Percentiles rank a stretch among this genome's conserved stretches.
Conservation (phyloP, 2,888 invertebrate species). For the Apeira syringaria region DNA sequence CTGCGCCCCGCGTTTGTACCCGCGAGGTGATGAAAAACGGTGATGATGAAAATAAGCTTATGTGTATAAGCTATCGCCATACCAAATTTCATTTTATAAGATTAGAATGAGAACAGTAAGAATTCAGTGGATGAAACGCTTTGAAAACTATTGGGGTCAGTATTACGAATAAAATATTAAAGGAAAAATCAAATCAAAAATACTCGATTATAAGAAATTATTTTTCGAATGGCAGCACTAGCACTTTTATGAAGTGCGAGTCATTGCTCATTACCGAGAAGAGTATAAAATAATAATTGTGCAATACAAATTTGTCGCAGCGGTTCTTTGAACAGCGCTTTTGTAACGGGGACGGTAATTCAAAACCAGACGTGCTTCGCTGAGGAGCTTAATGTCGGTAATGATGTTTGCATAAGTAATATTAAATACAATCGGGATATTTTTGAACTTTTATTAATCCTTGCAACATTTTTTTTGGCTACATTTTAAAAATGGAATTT, state of each 20-base stretch:
- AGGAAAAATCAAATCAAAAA: too few relatives aligned
- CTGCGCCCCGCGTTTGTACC: too few relatives aligned
- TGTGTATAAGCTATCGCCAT: too few relatives aligned
- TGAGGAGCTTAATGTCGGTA: not conserved
- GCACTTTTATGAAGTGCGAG: conserved; percentile 18
- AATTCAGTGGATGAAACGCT: too few relatives aligned
- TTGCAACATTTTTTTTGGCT: not conserved
- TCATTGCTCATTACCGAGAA: conserved; percentile 41
- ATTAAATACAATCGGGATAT: not conserved
- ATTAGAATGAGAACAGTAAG: too few relatives aligned
- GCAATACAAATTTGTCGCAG: conserved; percentile 25
- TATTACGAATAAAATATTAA: too few relatives aligned
- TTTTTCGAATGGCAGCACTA: conserved; percentile 1
- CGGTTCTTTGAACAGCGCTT: conserved; percentile 9
- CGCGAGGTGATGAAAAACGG: too few relatives aligned
- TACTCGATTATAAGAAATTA: too few relatives aligned
- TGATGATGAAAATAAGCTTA: too few relatives aligned
- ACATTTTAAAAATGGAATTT: too few relatives aligned
- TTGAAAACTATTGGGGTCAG: too few relatives aligned
- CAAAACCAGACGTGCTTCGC: conserved; percentile 2
- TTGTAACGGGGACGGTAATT: conserved; percentile 9
- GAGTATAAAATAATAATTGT: conserved; percentile 39
- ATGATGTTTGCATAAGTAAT: not conserved
- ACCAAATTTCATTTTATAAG: too few relatives aligned
- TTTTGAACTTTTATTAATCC: not conserved